Percentiles rank a stretch among this genome's conserved stretches.
Conservation (phyloP, 2,888 invertebrate genomes). For the Aquatica leii region DNA sequence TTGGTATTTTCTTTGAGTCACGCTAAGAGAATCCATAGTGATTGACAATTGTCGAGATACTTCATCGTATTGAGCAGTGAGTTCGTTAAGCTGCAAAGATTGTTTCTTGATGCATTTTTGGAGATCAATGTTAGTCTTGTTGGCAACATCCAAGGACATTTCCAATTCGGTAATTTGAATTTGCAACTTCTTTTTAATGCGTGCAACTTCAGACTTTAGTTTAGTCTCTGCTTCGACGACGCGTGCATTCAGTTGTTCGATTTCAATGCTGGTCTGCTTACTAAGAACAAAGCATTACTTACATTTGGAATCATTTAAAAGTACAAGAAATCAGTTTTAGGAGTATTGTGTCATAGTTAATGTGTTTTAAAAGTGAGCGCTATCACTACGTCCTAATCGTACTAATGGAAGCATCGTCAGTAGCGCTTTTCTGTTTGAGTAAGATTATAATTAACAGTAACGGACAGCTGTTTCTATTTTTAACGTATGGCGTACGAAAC, state of each 20-base stretch:
- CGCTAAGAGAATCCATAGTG: constrained; percentile 91
- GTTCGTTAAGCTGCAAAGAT: constrained; percentile 87
- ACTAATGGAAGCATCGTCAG: too few species aligned
- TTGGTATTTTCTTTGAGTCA: constrained; percentile 90
- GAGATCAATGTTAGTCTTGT: constrained; percentile 97
- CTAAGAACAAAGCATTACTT: constrained; percentile 64
- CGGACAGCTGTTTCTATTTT: constrained; percentile 8
- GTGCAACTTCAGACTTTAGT: constrained; percentile 93
- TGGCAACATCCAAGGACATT: constrained; percentile 95
- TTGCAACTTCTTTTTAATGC: constrained; percentile 99
- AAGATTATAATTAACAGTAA: constrained; percentile 16
- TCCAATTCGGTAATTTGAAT: constrained; percentile 97
- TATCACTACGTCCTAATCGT: too few species aligned
- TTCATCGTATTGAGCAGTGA: constrained; percentile 96
- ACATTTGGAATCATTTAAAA: not conserved
- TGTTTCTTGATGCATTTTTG: constrained; percentile 99
- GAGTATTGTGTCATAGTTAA: too few species aligned
- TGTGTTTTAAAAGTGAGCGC: too few species aligned
- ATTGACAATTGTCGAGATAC: constrained; percentile 95
- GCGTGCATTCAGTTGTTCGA: constrained; percentile 94
- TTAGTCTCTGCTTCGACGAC: constrained; percentile 96
- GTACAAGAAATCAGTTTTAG: too few species aligned
- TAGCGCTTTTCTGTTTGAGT: too few species aligned
- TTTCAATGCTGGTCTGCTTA: constrained; percentile 97
- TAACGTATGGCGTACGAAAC: not conserved